A percentile compares a stretch with the other conserved stretches of the same genome.
phyloP scores from a whole-genome alignment of 1,140 invertebrate genomes.

The Aphaenogaster rudis region DNA sequence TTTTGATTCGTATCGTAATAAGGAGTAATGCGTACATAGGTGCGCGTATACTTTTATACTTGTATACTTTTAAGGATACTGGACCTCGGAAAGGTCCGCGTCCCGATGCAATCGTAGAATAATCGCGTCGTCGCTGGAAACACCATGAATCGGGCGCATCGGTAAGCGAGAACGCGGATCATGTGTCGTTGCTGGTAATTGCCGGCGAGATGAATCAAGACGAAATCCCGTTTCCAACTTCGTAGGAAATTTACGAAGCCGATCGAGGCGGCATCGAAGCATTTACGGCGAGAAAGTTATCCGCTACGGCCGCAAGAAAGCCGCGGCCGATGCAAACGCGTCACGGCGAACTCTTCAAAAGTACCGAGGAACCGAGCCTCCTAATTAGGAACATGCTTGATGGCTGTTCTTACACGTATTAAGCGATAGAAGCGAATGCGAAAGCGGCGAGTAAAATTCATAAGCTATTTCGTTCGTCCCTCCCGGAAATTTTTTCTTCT shows the following conservation, averaged over 20 bases:
- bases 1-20: not conserved
- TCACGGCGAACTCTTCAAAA: conserved; percentile 60
- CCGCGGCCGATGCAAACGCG: conserved; percentile 70
- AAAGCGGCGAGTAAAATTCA: conserved; percentile 45
- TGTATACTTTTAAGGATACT: not conserved
- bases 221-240: conserved; percentile 78
- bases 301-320: conserved; percentile 68
- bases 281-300: conserved; percentile 80
- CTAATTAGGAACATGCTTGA: conserved; percentile 75
- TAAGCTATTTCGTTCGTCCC: conserved; percentile 43
- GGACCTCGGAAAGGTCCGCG: not conserved
- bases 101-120: conserved; percentile 68
- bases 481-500: not conserved
- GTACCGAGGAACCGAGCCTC: conserved; percentile 63
- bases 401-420: conserved; percentile 73
- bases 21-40: not conserved
- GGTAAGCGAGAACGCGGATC: conserved; percentile 71
- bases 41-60: not conserved
- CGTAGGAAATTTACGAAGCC: conserved; percentile 77
- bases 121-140: conserved; percentile 65
- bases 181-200: conserved; percentile 76
- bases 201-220: conserved; percentile 78
- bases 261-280: conserved; percentile 50
- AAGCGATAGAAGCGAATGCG: conserved; percentile 69
- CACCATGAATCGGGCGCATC: conserved; percentile 73